Evolutionary conservation across 2,797 vertebrate genomes (phyloP).

Genomic region (Aphelocoma californica): DNA sequence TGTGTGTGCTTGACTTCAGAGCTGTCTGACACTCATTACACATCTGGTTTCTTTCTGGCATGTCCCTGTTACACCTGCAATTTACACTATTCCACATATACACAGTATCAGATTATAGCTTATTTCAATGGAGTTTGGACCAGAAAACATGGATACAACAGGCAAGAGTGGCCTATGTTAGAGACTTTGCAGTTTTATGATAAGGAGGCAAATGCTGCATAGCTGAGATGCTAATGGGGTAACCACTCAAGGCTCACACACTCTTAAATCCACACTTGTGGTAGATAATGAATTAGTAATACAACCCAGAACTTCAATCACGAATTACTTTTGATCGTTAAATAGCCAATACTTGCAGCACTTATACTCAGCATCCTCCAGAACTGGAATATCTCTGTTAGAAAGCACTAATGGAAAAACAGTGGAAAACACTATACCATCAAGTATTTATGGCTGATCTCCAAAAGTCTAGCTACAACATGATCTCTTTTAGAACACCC

Average conservation of each 20-base stretch:
- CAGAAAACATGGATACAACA: neutral
- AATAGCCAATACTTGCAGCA: neutral
- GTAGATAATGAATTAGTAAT: neutral
- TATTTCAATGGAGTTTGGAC: neutral
- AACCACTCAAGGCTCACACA: neutral
- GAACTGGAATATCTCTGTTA: neutral
- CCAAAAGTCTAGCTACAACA: neutral
- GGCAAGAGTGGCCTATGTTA: neutral
- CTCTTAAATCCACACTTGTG: neutral
- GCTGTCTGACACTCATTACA: neutral
- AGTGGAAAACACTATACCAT: neutral
- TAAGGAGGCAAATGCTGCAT: neutral
- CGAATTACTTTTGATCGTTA: neutral
- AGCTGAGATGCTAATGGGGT: neutral
- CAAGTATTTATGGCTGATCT: neutral
- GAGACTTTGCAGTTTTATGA: rapidly evolving
- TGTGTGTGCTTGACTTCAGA: rapidly evolving
- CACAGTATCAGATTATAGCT: neutral
- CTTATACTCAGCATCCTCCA: neutral
- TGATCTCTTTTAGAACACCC: neutral
- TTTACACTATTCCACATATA: neutral
- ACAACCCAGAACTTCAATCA: neutral
- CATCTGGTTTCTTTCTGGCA: neutral
- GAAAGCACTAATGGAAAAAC: neutral
- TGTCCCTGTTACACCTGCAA: neutral